Evolutionary conservation across 2,888 invertebrate species (phyloP).

Genomic region (Tolmerus cingulatus): DNA sequence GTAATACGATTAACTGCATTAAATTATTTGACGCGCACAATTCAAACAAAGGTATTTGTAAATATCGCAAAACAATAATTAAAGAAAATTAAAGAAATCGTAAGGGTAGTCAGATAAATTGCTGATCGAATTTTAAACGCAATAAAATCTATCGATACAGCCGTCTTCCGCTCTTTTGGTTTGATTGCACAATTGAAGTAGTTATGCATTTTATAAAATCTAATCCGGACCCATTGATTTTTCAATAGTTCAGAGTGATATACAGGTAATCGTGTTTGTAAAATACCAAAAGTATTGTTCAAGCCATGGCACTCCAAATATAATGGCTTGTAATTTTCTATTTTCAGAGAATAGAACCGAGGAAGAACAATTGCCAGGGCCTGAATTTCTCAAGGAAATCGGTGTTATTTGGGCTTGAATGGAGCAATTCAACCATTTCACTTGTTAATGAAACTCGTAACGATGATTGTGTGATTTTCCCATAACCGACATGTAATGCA

Average conservation of each 20-base stretch:
- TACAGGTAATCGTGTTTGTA: not conserved
- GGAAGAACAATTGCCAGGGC: not conserved
- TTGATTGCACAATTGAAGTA: not conserved
- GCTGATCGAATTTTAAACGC: not conserved
- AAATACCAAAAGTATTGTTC: not conserved
- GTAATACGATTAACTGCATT: not conserved
- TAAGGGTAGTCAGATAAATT: not conserved
- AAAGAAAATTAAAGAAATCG: not conserved
- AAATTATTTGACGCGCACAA: not conserved
- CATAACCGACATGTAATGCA: not conserved
- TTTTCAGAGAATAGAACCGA: not conserved
- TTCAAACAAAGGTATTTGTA: not conserved
- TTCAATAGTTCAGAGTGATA: not conserved
- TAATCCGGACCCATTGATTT: not conserved
- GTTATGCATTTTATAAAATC: not conserved
- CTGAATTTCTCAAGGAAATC: not conserved
- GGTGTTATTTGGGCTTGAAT: not conserved
- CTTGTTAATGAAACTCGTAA: not conserved
- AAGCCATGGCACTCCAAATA: not conserved
- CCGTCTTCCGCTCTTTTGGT: not conserved
- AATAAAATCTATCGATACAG: not conserved
- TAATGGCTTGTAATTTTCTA: not conserved
- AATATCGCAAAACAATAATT: not conserved
- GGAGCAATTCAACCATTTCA: slow-evolving; percentile 5
- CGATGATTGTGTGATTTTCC: slow-evolving; percentile 3